These are phyloP conservation scores for Macaca mulatta DNA, from an alignment of 2,113 vertebrate genomes.

Conservation along the genomic window DNA sequence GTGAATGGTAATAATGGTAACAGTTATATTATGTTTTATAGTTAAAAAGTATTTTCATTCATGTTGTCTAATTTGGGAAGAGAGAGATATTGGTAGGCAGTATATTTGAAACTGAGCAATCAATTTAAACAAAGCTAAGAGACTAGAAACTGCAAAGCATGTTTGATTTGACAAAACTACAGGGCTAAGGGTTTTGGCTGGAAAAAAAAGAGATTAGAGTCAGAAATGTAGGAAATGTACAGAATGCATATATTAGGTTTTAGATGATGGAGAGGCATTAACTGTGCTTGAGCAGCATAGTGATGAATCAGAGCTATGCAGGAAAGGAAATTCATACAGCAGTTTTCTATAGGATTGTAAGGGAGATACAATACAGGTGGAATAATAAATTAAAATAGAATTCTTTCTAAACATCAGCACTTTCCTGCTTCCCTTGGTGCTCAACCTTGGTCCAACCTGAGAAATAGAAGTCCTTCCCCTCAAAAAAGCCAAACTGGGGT, in stretches of 20 bases:
- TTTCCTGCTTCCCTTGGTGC: neutral
- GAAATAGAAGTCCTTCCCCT: neutral
- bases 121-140: neutral
- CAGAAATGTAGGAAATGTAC: neutral
- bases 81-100: neutral
- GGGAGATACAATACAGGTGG: fast-evolving
- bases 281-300: neutral
- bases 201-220: neutral
- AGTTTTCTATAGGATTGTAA: neutral
- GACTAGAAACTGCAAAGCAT: neutral
- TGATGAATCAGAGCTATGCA: neutral
- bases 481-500: neutral
- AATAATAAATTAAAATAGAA: neutral
- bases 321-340: neutral
- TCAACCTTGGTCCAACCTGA: neutral
- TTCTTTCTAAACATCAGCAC: neutral
- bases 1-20: neutral
- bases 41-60: neutral
- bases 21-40: neutral
- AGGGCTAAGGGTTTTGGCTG: neutral
- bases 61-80: neutral
- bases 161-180: neutral
- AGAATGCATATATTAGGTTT: neutral
- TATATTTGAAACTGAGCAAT: neutral
- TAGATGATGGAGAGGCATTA: neutral